Conservation (phyloP, 2,888 invertebrate genomes). For the Lypha dubia region DNA sequence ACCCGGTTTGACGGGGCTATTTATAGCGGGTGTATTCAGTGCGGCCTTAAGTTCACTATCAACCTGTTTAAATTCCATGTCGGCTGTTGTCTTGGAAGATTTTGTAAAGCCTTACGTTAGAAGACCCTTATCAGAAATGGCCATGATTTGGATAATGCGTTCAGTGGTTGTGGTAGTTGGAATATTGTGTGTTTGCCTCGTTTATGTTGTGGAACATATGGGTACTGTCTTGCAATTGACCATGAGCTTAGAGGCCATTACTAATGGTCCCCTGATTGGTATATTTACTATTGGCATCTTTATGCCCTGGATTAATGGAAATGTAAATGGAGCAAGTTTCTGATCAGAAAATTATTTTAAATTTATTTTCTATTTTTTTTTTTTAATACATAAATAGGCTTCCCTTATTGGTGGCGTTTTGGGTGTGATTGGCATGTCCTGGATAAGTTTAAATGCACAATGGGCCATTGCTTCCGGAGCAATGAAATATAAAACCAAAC, state of each 20-base stretch:
- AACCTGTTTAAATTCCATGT: constrained; percentile 90
- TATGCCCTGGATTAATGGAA: constrained; percentile 88
- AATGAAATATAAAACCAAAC: constrained; percentile 87
- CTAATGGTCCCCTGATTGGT: constrained; percentile 88
- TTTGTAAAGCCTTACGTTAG: constrained; percentile 87
- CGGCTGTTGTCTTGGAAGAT: constrained; percentile 90
- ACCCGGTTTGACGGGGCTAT: constrained; percentile 93
- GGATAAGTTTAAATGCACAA: constrained; percentile 87
- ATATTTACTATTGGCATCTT: constrained; percentile 87
- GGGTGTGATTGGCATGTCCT: constrained; percentile 85
- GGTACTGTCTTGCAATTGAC: constrained; percentile 89
- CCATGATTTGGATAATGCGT: constrained; percentile 87
- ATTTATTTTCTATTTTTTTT: neutral
- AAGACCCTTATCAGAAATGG: constrained; percentile 84
- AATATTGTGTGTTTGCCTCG: constrained; percentile 86
- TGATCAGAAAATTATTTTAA: neutral
- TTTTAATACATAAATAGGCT: too few species aligned
- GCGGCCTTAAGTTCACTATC: constrained; percentile 92
- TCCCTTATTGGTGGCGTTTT: constrained; percentile 86
- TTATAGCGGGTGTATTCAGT: constrained; percentile 95
- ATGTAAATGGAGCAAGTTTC: constrained; percentile 82
- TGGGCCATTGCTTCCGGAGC: constrained; percentile 86
- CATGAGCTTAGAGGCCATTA: constrained; percentile 88
- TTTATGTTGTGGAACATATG: constrained; percentile 90
- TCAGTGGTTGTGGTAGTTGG: constrained; percentile 89